These are phyloP conservation scores for Eublepharis macularius DNA, from an alignment of 2,113 vertebrate genomes.

Conservation along the genomic window DNA sequence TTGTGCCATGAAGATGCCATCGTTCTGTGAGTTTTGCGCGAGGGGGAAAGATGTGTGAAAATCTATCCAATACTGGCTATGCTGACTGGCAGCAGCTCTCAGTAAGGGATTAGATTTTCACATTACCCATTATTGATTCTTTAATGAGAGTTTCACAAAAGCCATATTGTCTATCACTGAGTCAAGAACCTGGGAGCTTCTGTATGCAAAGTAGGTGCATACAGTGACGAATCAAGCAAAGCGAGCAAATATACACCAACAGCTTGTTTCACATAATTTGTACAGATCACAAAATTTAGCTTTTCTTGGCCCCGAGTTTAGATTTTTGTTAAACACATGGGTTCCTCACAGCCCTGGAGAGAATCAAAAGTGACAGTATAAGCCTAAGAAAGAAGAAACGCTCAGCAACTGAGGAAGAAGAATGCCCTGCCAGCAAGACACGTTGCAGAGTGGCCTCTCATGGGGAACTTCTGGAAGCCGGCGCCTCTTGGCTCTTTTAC, in stretches of 20 bases:
- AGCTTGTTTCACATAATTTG: background rate
- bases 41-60: too few relatives aligned
- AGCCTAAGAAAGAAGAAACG: slow-evolving; percentile 24
- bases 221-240: background rate
- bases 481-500: accelerated
- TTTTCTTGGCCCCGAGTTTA: background rate
- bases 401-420: slow-evolving; percentile 31
- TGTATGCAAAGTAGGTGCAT: too few relatives aligned
- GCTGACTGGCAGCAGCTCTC: too few relatives aligned
- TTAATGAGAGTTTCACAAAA: too few relatives aligned
- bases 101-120: too few relatives aligned
- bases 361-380: slow-evolving; percentile 39
- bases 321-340: background rate
- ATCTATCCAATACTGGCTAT: too few relatives aligned
- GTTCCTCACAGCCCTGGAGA: background rate
- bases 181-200: too few relatives aligned
- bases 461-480: slow-evolving; percentile 5
- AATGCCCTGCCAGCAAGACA: background rate
- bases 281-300: background rate
- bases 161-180: too few relatives aligned
- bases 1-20: too few relatives aligned
- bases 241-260: background rate
- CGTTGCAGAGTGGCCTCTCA: background rate
- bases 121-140: too few relatives aligned
- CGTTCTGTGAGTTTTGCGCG: too few relatives aligned